phyloP scores from a whole-genome alignment of 1,140 invertebrate genomes.

The Drosophila auraria region DNA sequence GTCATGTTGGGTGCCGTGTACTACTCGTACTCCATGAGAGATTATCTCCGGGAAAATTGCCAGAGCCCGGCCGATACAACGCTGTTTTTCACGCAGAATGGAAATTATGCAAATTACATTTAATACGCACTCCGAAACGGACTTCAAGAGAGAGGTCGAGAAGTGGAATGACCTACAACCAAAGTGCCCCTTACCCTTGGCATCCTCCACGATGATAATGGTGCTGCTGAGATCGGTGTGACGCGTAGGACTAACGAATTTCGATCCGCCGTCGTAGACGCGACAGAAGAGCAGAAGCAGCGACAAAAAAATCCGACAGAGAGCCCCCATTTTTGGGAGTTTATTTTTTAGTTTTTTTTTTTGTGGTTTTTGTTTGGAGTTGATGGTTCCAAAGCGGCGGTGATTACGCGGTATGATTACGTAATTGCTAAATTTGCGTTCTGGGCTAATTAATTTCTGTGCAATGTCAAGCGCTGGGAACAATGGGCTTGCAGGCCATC shows the following conservation, averaged over 20 bases:
- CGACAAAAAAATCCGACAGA: background rate
- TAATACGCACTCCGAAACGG: conserved; percentile 65
- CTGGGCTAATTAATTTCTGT: conserved; percentile 56
- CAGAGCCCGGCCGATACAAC: conserved; percentile 25
- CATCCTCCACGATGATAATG: conserved; percentile 84
- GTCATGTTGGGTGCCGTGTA: conserved; percentile 67
- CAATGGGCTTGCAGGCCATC: conserved; percentile 29
- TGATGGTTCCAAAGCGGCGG: conserved; percentile 16
- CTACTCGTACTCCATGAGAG: conserved; percentile 41
- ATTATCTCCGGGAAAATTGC: conserved; percentile 71
- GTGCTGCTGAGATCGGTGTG: conserved; percentile 77
- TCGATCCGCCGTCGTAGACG: conserved; percentile 41
- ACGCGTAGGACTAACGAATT: conserved; percentile 75
- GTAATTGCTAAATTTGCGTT: conserved; percentile 43
- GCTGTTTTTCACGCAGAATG: conserved; percentile 37
- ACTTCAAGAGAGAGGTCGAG: conserved; percentile 7
- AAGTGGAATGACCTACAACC: conserved; percentile 60
- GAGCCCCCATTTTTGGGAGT: conserved; percentile 15
- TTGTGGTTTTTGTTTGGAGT: conserved; percentile 14
- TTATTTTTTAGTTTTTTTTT: background rate
- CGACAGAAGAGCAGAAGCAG: conserved; percentile 31
- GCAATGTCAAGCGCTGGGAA: conserved; percentile 44
- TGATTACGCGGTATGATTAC: conserved; percentile 37
- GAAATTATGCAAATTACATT: conserved; percentile 82
- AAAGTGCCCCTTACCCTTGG: conserved; percentile 73